Percentiles rank a stretch among this genome's conserved stretches.
These are phyloP conservation scores for Staurois parvus DNA, from an alignment of 2,797 vertebrate species.

Conservation along the genomic window DNA sequence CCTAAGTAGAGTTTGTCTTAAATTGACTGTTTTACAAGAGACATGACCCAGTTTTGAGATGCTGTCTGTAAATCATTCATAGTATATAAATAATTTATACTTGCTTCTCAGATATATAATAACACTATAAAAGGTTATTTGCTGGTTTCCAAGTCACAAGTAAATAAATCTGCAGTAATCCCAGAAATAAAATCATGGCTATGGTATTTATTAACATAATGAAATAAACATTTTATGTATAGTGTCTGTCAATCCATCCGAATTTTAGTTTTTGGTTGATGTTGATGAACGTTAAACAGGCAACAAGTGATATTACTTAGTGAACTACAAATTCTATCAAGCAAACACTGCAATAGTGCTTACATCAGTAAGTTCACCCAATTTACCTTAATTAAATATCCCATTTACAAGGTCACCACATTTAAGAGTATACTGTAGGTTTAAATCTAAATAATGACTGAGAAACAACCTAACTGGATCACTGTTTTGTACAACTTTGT, in stretches of 20 bases:
- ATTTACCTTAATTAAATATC: background rate
- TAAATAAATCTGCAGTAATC: background rate
- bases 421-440: too few relatives aligned
- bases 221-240: background rate
- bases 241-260: background rate
- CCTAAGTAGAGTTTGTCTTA: constrained; percentile 2
- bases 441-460: too few relatives aligned
- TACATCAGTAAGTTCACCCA: background rate
- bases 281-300: too few relatives aligned
- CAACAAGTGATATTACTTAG: background rate
- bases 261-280: background rate
- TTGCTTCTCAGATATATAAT: constrained; percentile 26
- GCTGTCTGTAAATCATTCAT: constrained; percentile 19
- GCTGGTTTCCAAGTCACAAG: constrained; percentile 1
- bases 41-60: constrained; percentile 32
- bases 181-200: background rate
- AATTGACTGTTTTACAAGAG: constrained; percentile 22
- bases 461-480: too few relatives aligned
- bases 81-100: constrained; percentile 23
- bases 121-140: constrained; percentile 38
- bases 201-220: background rate
- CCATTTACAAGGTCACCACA: too few relatives aligned
- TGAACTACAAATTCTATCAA: background rate
- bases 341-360: background rate
- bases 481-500: too few relatives aligned